phyloP scores from a whole-genome alignment of 2,113 vertebrate species.

The Protobothrops mucrosquamatus region DNA sequence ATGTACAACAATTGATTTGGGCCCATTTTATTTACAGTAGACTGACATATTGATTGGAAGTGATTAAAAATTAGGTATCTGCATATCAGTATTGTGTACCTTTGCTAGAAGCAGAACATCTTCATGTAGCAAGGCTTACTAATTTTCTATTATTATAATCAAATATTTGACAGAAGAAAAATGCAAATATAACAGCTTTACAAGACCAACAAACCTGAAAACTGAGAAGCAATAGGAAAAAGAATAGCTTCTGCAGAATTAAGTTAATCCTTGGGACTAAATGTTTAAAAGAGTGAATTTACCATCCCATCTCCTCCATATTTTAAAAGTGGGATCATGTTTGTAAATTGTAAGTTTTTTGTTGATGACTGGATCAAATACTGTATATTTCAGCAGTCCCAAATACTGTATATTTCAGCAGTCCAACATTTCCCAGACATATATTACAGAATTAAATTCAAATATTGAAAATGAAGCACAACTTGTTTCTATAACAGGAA shows the following conservation, averaged over 20 bases:
- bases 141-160: neutral
- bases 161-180: neutral
- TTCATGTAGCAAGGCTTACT: neutral
- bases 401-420: neutral
- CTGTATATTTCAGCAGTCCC: neutral
- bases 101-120: neutral
- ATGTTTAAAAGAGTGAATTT: neutral
- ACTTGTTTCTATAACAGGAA: neutral
- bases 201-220: neutral
- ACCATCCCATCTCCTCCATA: neutral
- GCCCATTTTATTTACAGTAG: neutral
- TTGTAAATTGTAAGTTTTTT: neutral
- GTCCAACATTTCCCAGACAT: neutral
- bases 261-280: no score
- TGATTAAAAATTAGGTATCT: neutral
- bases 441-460: neutral
- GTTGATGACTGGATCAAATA: neutral
- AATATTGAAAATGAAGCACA: neutral
- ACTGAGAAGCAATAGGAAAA: neutral
- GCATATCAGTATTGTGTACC: neutral
- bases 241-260: no score
- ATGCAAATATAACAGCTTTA: neutral
- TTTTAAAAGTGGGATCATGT: neutral
- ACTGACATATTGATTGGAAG: neutral
- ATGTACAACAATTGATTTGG: neutral